Evolutionary conservation across 2,113 vertebrate genomes (phyloP), one percentile per base, ranked within the genome.

Genomic region (Canis aureus): DNA sequence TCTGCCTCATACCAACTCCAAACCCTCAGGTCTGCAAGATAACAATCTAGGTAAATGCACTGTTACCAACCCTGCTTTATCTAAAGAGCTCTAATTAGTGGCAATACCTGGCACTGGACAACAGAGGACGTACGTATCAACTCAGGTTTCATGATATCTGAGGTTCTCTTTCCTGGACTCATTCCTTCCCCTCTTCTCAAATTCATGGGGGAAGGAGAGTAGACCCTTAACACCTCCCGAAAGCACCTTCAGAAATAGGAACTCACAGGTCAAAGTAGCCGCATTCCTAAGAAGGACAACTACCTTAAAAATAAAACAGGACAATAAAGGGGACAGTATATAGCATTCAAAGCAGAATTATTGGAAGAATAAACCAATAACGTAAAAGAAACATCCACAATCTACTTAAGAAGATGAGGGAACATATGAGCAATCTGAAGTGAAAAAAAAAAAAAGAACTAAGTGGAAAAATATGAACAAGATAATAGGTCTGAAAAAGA

Each of bases 401-500:
- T 80, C 57, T 49, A 67, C 11, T 53, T 81, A 73, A 51, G 35
- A 73, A 73, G 11, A 69, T 74, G 64, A 74, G 17, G 19, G n/a
- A 35, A 59, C 1, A 15, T 76, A 38, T 62, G 32, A 85, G 13
- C 22, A 57, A 89, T 64, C 16, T 19, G 22, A 74, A 59, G 7
- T 43, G 43, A 43, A 43, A 74, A 55, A 43, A 43, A 53, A 55
- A 62, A 80, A 94, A 74, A 35, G 17, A 35, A 78, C 4, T 20
- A 94, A 81, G 22, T 20, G 13, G 20, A 17, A 89, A 91, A 62
- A 76, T 38, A 92, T n/a, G 25, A 94, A 64, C 32, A 69, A 74
- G 35, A 49, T 67, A 53, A 73, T 43, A 60, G 10, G 1, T 32
- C 71, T 83, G 9, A 91, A 88, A 82, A 89, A 64, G 38, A 87